Percentiles rank a stretch among this genome's conserved stretches.
Conservation (phyloP, 2,797 vertebrate genomes). For the Geotrypetes seraphini region DNA sequence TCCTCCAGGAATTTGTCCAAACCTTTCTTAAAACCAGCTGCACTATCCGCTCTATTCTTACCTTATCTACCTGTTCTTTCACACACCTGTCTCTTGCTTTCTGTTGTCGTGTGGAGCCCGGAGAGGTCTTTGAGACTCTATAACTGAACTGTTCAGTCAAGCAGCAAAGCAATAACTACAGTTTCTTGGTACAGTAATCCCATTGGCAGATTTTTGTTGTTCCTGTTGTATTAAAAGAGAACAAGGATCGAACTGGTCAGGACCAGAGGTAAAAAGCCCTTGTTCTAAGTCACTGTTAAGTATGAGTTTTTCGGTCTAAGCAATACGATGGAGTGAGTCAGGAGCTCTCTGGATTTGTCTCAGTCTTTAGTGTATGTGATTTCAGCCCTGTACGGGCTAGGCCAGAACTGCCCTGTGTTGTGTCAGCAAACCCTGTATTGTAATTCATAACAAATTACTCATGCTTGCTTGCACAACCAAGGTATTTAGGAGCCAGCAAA, state of each 20-base stretch:
- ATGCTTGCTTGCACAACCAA: not conserved
- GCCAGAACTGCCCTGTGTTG: slow-evolving; percentile 5
- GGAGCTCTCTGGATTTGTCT: not conserved
- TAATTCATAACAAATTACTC: slow-evolving; percentile 14
- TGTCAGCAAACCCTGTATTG: slow-evolving; percentile 20
- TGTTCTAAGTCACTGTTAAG: no score
- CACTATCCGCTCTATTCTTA: no score
- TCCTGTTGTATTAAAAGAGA: no score
- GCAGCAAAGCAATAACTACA: not conserved
- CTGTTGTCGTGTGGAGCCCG: not conserved
- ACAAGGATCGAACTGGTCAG: slow-evolving; percentile 7
- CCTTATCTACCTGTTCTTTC: not conserved
- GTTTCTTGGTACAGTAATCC: fast-evolving
- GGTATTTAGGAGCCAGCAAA: fast-evolving
- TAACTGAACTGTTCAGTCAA: no score
- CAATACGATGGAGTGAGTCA: not conserved
- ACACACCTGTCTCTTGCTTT: not conserved
- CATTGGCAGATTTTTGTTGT: not conserved
- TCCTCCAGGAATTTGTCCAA: no score
- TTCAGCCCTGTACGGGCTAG: no score
- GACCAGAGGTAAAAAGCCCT: slow-evolving; percentile 1
- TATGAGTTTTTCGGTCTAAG: no score
- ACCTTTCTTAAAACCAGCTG: no score
- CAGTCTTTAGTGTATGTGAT: no score
- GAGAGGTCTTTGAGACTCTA: no score